Percentiles rank a stretch among this genome's conserved stretches.
phyloP scores from a whole-genome alignment of 2,888 invertebrate species.

The Urechis unicinctus region DNA sequence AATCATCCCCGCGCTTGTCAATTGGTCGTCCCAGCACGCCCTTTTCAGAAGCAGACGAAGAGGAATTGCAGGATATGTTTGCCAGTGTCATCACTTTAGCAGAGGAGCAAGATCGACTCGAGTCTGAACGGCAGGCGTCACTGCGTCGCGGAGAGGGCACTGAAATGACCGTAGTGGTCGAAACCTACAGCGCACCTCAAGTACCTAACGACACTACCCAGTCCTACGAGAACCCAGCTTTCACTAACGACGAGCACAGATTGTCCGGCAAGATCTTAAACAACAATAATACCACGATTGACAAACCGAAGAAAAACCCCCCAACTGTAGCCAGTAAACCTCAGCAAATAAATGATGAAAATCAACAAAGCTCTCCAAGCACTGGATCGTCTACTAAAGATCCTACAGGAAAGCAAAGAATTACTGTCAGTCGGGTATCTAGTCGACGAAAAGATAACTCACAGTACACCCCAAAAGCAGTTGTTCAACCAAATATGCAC shows the following conservation, averaged over 20 bases:
- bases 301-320: not conserved
- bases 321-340: not conserved
- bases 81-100: constrained; percentile 8
- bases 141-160: not conserved
- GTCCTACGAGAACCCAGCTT: not conserved
- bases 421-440: not conserved
- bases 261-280: too few species aligned
- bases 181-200: not conserved
- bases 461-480: not conserved
- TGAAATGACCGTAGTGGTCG: not conserved
- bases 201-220: not conserved
- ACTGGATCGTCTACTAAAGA: not conserved
- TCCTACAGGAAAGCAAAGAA: not conserved
- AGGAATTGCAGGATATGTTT: constrained; percentile 13
- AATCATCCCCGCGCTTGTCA: too few species aligned
- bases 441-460: too few species aligned
- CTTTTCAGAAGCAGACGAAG: constrained; percentile 8
- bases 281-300: not conserved
- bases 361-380: not conserved
- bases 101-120: not conserved
- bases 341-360: not conserved
- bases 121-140: not conserved
- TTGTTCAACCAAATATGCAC: not conserved
- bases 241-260: not conserved
- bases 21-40: constrained; percentile 9